These are phyloP conservation scores for Serranus cabrilla DNA, from an alignment of 2,797 vertebrate genomes.

Conservation along the genomic window DNA sequence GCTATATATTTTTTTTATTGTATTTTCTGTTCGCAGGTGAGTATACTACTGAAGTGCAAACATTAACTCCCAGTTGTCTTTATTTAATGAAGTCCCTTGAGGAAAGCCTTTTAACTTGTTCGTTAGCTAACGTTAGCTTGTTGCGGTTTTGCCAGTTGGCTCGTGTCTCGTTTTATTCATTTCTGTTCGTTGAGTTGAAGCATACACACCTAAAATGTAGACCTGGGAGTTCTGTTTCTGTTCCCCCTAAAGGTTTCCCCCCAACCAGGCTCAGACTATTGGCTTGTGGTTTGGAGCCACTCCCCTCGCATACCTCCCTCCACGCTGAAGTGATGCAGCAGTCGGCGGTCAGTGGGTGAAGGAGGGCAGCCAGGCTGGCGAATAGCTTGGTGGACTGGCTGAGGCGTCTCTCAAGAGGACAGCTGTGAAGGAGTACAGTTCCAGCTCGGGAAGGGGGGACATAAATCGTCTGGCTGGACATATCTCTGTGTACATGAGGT, in stretches of 20 bases:
- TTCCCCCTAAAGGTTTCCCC: background rate
- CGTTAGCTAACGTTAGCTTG: background rate
- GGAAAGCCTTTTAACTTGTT: background rate
- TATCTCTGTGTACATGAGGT: conserved; percentile 10
- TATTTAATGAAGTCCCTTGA: background rate
- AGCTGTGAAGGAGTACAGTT: background rate
- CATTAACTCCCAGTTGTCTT: background rate
- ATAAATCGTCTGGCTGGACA: background rate
- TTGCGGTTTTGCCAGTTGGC: background rate
- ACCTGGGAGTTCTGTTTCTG: background rate
- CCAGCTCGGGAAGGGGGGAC: conserved; percentile 14
- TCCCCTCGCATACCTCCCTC: conserved; percentile 42
- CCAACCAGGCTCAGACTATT: conserved; percentile 28
- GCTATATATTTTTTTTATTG: background rate
- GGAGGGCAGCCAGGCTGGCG: conserved; percentile 3
- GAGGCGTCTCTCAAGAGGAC: background rate
- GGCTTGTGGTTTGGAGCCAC: conserved; percentile 49
- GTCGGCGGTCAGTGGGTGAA: conserved; percentile 29
- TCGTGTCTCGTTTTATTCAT: background rate
- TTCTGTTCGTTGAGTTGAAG: background rate
- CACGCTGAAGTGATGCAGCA: conserved; percentile 30
- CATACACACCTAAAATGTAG: background rate
- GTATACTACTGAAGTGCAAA: background rate
- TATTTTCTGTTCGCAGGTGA: background rate
- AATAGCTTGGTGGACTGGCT: background rate